phyloP scores from a whole-genome alignment of 2,113 vertebrate species.

The Carollia perspicillata region DNA sequence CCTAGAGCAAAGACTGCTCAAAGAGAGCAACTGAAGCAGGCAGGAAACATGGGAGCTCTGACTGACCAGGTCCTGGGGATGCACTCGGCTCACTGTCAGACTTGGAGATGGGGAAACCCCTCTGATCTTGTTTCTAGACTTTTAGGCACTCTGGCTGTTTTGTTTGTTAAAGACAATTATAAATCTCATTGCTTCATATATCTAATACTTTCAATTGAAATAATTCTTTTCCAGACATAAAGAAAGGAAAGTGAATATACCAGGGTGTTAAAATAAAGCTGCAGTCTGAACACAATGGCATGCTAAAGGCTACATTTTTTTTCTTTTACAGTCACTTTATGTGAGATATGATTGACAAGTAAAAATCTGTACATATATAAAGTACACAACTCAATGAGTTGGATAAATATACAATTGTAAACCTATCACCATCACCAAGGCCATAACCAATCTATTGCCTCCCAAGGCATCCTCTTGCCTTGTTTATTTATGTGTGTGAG shows the following conservation, averaged over 20 bases:
- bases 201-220: neutral
- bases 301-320: neutral
- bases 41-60: neutral
- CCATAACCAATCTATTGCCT: neutral
- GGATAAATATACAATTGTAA: neutral
- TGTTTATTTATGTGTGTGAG: too few relatives aligned
- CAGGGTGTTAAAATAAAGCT: neutral
- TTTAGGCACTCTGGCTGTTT: neutral
- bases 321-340: neutral
- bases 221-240: neutral
- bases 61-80: too few relatives aligned
- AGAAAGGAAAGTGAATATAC: neutral
- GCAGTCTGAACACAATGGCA: neutral
- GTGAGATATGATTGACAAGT: neutral
- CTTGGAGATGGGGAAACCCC: neutral
- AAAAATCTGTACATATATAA: neutral
- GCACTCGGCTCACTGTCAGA: neutral
- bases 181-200: neutral
- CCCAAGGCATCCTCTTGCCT: neutral
- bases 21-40: neutral
- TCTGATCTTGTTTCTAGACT: neutral
- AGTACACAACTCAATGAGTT: neutral
- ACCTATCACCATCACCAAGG: neutral
- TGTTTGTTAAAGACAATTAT: neutral
- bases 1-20: neutral